Percentiles rank a stretch among this genome's conserved stretches.
phyloP scores from a whole-genome alignment of 1,140 invertebrate species.

The Macrobrachium nipponense region DNA sequence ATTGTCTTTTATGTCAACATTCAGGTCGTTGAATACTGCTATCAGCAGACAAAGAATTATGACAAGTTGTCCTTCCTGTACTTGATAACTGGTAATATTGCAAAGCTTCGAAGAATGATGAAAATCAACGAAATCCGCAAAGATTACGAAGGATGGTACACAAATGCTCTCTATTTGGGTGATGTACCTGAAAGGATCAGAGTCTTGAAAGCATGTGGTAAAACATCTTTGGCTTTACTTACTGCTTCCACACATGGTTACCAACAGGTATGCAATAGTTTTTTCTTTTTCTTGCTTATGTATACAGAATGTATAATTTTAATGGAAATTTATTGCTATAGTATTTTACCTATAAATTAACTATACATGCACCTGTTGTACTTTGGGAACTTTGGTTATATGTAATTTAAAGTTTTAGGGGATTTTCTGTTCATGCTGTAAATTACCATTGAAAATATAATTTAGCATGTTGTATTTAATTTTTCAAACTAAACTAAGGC shows the following conservation, averaged over 20 bases:
- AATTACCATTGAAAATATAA: no score
- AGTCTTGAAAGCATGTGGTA: slow-evolving; percentile 85
- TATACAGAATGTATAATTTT: background rate
- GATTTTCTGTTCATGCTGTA: no score
- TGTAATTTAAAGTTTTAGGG: no score
- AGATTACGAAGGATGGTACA: slow-evolving; percentile 96
- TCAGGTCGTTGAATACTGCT: slow-evolving; percentile 95
- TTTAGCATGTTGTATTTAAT: no score
- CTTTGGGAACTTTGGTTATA: no score
- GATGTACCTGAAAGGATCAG: slow-evolving; percentile 92
- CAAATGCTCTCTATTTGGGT: slow-evolving; percentile 91
- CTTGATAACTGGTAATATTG: slow-evolving; percentile 97
- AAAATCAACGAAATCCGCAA: slow-evolving; percentile 98
- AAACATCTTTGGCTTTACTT: slow-evolving; percentile 87
- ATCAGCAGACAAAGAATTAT: slow-evolving; percentile 99
- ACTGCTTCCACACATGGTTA: slow-evolving; percentile 96
- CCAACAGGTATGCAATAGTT: slow-evolving; percentile 70
- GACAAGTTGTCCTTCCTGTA: slow-evolving; percentile 99
- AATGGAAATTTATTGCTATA: no score
- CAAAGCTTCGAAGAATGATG: slow-evolving; percentile 98
- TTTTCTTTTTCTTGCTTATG: background rate
- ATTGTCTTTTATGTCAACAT: slow-evolving; percentile 60
- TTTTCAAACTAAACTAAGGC: no score
- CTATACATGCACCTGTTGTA: no score
- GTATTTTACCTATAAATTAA: no score